Evolutionary conservation across 2,797 vertebrate species (phyloP), one percentile per base, ranked within the genome.

Genomic region (Hoplostethus atlanticus): DNA sequence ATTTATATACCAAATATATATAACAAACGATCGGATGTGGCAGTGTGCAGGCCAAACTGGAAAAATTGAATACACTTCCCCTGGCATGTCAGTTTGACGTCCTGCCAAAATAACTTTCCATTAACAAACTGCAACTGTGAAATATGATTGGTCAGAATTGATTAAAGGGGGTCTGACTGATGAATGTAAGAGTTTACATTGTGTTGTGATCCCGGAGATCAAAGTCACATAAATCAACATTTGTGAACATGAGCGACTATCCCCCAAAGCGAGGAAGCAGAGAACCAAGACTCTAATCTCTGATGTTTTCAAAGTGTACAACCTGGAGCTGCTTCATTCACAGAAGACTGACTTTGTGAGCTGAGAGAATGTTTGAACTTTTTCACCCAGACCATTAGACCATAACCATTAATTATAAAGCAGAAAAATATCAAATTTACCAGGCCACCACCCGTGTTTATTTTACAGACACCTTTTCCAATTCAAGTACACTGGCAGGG

Each of bases 391-490:
- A 21, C 21, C 21, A 21, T 21, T 21, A 21, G 21, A 21, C 21
- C 21, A 21, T 66, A 70, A 59, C 2, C 7, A 38, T 3, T 54
- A 28, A 38, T 3, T 54, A 34, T 6, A 57, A 58, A 30, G 40
- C 60, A 58, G 17, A 57, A 68, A 62, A 59, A 50, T 6, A 46
- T 57, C 11, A 25, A 3, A 66, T 44, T 76, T 38, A 57, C 28
- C 8, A 0, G 9, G 6, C 21, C 55, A 46, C 30, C 15, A 0
- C 21, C 7, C 0, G n/a, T 48, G 0, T 66, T 46, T 15, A 36
- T 36, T 13, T 3, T 13, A 15, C 11, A 46, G 13, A 15, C 44
- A 15, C 12, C 40, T 42, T 42, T 42, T 9, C 40, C 3, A 46
- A 16, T 46, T 46, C 15, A 4, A 15, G 13, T 46, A 4, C 3